Evolutionary conservation across 2,888 invertebrate genomes (phyloP), one percentile per base, ranked within the genome.

Genomic region (Drosophila meridiana): DNA sequence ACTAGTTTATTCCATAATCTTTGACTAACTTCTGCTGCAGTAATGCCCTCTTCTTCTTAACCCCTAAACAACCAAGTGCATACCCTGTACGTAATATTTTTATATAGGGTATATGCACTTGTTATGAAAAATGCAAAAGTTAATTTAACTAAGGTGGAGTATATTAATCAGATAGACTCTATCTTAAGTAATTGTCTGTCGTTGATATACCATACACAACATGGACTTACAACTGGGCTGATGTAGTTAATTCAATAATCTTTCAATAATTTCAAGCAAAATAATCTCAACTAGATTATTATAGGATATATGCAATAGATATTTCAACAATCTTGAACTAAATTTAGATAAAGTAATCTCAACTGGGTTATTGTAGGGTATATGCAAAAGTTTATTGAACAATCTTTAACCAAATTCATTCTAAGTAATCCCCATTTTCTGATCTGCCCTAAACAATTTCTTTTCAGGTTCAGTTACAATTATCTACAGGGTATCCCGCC

Each of bases 401-500:
- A n/a, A 8, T 8, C 8, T 42, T 3, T 3, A 3, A 3, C 2
- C 8, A n/a, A 43, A 5, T 9, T 9, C 1, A 20, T 7, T 14
- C 7, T 0, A 1, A 5, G 13, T 11, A 28, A 6, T 14, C 2
- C 28, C 2, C 2, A 3, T n/a, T 28, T 34, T 0, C 4, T 11
- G 20, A 13, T 26, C 47, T 26, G 4, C 42, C 42, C 42, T 3
- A n/a, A 7, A n/a, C 7, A n/a, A n/a, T 3, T 3, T 8, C n/a
- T 7, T 7, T 42, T 43, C 38, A 45, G 45, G 2, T 11, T 0
- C 45, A 13, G 28, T 8, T 11, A 20, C n/a, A 9, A 4, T 20
- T 3, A 20, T 3, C 4, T 43, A 38, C 3, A 47, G 68, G 67
- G 68, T 69, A 66, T 45, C 13, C 11, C 4, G 4, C 13, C 11